Evolutionary conservation across 2,888 invertebrate genomes (phyloP), one percentile per base, ranked within the genome.

Genomic region (Eupithecia exiguata): DNA sequence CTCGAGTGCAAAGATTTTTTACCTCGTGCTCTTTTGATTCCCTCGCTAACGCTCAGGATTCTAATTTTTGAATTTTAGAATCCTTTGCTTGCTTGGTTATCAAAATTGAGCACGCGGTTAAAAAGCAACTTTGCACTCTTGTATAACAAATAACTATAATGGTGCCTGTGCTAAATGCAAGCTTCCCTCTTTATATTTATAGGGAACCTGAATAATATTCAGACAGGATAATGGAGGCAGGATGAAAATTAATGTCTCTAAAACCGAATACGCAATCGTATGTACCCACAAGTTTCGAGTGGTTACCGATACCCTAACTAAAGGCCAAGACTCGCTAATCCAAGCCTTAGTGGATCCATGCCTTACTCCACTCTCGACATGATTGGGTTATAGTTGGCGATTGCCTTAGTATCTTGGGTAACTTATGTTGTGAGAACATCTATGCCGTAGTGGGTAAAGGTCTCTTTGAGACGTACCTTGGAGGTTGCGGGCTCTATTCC

Each of bases 321-420:
- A 53, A 65, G 65, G 65, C 21, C 21, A 21, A 35, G 40, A 38
- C 14, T 40, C 71, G 66, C 63, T 63, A 74, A 74, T 65, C 69
- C 65, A 49, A 25, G 46, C 69, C 67, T 58, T 53, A 61, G 66
- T 72, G 61, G 46, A 38, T 66, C 16, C 68, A 21, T n/a, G 25
- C 69, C 70, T 72, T 25, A 16, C 35, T 35, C 36, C 18, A 63
- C 30, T 36, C 35, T 63, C 30, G 4, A 25, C n/a, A 18, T 63
- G 16, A 36, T 63, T 63, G 9, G 61, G 30, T 30, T 30, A 18
- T 36, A 63, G 63, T 63, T 36, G 18, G 35, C 36, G 35, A 63
- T 61, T 14, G 36, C 36, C 35, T 35, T 36, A 53, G 16, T n/a
- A 21, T 53, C 49, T 10, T n/a, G 46, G 49, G n/a, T 21, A 53